phyloP scores from a whole-genome alignment of 2,797 vertebrate species.

The Schizopygopsis malacanthus region DNA sequence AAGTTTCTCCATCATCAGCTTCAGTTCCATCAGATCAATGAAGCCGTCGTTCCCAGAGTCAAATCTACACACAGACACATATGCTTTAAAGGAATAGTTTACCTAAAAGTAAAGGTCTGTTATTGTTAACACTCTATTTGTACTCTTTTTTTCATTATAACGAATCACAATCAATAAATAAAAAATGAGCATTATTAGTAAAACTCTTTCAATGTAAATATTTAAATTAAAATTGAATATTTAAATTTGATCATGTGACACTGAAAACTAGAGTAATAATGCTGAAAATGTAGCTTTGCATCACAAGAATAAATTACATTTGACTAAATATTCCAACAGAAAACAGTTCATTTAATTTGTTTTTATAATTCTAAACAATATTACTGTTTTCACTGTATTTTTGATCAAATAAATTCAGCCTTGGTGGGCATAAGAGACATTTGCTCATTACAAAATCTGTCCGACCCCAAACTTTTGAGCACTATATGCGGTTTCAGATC shows the following conservation, averaged over 20 bases:
- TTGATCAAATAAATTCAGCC: not conserved
- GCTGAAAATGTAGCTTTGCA: not conserved
- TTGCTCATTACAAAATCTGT: not conserved
- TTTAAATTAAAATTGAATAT: too few relatives aligned
- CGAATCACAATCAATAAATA: not conserved
- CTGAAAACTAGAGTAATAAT: not conserved
- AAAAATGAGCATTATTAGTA: not conserved
- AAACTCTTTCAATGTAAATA: not conserved
- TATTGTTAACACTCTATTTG: not conserved
- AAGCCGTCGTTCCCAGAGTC: conserved; percentile 71
- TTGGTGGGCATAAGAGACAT: too few relatives aligned
- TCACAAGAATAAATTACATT: not conserved
- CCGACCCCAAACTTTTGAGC: not conserved
- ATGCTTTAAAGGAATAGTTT: not conserved
- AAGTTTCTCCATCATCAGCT: conserved; percentile 97
- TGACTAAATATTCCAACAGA: not conserved
- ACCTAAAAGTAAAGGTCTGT: not conserved
- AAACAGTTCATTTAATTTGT: too few relatives aligned
- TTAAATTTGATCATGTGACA: not conserved
- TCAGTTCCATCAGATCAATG: conserved; percentile 96
- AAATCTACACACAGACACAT: conserved; percentile 36
- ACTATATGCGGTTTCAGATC: not conserved
- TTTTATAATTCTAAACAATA: not conserved
- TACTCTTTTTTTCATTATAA: not conserved
- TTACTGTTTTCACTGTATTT: not conserved